Evolutionary conservation across 2,797 vertebrate species (phyloP).

Genomic region (Mustela erminea): DNA sequence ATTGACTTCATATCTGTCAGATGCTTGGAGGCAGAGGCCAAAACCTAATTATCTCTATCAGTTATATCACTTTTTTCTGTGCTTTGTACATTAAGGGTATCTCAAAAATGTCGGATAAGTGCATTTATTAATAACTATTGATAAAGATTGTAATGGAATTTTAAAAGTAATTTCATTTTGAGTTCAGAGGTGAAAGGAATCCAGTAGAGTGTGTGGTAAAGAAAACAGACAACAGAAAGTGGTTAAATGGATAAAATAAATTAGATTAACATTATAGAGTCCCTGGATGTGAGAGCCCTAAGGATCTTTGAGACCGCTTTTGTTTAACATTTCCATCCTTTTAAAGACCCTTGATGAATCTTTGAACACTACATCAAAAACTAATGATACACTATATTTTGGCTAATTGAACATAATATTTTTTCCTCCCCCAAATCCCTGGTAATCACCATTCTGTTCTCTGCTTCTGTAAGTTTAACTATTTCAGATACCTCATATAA

Average conservation of each 20-base stretch:
- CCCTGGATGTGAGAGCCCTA: not conserved
- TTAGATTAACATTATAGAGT: not conserved
- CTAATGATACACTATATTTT: too few relatives aligned
- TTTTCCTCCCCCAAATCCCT: not conserved
- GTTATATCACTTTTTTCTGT: not conserved
- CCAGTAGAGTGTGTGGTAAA: not conserved
- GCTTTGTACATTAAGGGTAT: not conserved
- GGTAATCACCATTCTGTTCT: not conserved
- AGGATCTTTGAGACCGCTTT: not conserved
- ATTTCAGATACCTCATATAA: not conserved
- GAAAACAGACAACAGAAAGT: not conserved
- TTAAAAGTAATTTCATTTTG: slow-evolving; percentile 52
- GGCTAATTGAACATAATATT: not conserved
- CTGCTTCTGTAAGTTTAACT: not conserved
- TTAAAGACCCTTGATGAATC: not conserved
- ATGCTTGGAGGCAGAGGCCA: not conserved
- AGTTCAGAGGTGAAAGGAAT: not conserved
- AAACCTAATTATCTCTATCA: not conserved
- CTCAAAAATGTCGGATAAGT: not conserved
- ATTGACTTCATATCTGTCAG: not conserved
- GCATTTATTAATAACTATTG: slow-evolving; percentile 24
- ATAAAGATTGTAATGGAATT: not conserved
- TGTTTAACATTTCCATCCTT: not conserved
- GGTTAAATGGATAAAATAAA: not conserved
- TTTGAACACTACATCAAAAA: too few relatives aligned